These are phyloP conservation scores for Cepaea nemoralis DNA, from an alignment of 1,140 invertebrate genomes.

Conservation along the genomic window DNA sequence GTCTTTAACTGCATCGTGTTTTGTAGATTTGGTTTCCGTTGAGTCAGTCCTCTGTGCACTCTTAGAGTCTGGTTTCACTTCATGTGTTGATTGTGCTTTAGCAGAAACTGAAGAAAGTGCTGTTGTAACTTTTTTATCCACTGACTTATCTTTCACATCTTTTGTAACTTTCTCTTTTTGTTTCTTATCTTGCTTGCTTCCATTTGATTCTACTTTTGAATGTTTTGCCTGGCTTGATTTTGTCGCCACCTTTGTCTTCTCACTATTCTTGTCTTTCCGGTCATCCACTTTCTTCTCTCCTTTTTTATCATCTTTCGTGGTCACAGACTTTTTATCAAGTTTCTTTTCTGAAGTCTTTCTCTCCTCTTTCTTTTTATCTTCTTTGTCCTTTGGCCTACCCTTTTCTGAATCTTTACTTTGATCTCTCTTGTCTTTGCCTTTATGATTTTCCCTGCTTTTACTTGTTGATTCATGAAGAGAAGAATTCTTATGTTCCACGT, in stretches of 20 bases:
- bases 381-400: conserved; percentile 36
- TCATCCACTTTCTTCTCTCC: conserved; percentile 38
- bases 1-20: neutral
- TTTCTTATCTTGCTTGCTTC: conserved; percentile 22
- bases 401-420: conserved; percentile 43
- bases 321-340: conserved; percentile 27
- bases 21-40: neutral
- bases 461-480: conserved; percentile 15
- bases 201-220: neutral
- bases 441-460: conserved; percentile 41
- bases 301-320: conserved; percentile 44
- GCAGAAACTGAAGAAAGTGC: neutral
- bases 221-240: neutral
- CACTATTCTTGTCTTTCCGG: conserved; percentile 27
- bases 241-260: conserved; percentile 11
- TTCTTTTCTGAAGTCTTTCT: conserved; percentile 45
- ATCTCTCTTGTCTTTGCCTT: conserved; percentile 43
- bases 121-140: conserved; percentile 23
- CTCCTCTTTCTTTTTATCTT: conserved; percentile 49
- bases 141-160: conserved; percentile 28
- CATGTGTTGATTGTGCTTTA: neutral
- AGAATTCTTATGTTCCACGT: conserved; percentile 29
- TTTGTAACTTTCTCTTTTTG: conserved; percentile 28
- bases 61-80: conserved; percentile 12
- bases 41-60: neutral